Conservation (phyloP, 2,797 vertebrate species). For the Mustela erminea region DNA sequence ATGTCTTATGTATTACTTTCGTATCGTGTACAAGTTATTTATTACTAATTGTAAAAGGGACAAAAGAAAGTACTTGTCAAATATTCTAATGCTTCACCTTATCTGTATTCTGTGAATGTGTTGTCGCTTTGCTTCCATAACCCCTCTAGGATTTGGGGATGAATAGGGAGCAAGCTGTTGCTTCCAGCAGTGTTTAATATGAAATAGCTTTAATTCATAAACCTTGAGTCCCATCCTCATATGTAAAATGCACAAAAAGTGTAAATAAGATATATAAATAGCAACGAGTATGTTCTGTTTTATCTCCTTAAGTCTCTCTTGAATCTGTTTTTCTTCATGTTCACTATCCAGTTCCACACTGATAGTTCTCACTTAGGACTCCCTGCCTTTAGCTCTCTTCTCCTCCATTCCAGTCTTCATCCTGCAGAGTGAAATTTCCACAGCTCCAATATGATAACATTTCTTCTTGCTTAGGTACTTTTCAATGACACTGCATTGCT, state of each 20-base stretch:
- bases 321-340: not conserved
- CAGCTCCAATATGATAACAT: not conserved
- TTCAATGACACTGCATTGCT: not conserved
- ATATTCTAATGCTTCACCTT: not conserved
- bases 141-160: not conserved
- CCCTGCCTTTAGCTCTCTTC: not conserved
- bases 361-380: not conserved
- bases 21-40: not conserved
- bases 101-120: not conserved
- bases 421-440: not conserved
- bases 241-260: constrained; percentile 1
- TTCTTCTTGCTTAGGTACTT: constrained; percentile 8
- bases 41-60: not conserved
- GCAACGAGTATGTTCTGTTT: not conserved
- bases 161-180: not conserved
- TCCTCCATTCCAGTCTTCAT: not conserved
- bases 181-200: constrained; percentile 12
- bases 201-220: constrained; percentile 26
- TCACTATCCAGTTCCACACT: not conserved
- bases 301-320: not conserved
- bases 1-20: not conserved
- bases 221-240: not conserved
- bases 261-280: not conserved
- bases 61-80: not conserved
- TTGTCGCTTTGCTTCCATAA: constrained; percentile 49